These are phyloP conservation scores for Heterodera carotae DNA, from an alignment of 1,140 invertebrate species.

Conservation along the genomic window DNA sequence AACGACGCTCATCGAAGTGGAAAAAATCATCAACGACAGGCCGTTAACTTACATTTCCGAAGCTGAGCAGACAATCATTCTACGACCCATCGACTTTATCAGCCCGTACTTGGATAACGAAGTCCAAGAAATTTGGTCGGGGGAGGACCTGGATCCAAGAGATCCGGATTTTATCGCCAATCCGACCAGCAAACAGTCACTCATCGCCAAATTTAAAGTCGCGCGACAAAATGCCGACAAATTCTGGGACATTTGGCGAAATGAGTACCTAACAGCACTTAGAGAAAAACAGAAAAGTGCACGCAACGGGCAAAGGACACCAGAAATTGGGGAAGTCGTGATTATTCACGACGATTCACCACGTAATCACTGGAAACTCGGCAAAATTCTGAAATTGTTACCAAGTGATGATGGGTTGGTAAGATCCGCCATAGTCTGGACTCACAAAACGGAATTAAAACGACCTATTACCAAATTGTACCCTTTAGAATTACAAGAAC, in stretches of 20 bases:
- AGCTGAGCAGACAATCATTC: neutral
- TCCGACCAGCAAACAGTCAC: neutral
- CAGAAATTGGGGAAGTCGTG: neutral
- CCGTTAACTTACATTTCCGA: neutral
- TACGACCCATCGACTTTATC: neutral
- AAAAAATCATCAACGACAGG: neutral
- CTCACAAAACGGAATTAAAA: neutral
- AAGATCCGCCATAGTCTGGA: neutral
- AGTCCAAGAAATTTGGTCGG: neutral
- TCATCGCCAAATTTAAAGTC: neutral
- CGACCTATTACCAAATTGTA: neutral
- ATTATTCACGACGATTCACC: neutral
- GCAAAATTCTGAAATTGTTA: neutral
- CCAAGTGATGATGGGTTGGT: neutral
- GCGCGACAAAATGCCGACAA: neutral
- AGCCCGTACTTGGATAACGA: neutral
- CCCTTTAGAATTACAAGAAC: neutral
- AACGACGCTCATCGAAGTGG: neutral
- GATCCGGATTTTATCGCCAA: neutral
- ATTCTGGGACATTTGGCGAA: neutral
- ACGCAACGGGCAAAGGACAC: neutral
- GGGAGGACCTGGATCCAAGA: neutral
- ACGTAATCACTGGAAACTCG: neutral
- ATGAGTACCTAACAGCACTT: neutral
- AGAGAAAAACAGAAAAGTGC: neutral